A percentile compares a stretch with the other conserved stretches of the same genome.
phyloP scores from a whole-genome alignment of 2,888 invertebrate species.

The Drosophila melanocephala region DNA sequence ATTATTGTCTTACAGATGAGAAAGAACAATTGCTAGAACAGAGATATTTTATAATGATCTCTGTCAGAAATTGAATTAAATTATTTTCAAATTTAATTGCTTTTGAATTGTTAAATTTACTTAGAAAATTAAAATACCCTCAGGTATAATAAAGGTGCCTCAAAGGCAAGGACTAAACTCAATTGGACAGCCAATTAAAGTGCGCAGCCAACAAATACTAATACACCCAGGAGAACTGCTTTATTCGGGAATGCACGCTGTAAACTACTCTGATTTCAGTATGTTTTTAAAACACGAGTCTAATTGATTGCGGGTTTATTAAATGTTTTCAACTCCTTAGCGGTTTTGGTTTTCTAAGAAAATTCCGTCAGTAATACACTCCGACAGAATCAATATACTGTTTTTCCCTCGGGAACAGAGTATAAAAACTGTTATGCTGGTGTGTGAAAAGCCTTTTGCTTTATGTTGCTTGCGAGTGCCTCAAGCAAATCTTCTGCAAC shows the following conservation, averaged over 20 bases:
- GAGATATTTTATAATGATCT: not conserved
- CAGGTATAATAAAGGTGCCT: not conserved
- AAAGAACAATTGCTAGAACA: not conserved
- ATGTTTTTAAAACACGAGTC: no score
- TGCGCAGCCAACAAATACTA: constrained; percentile 29
- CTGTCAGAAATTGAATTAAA: not conserved
- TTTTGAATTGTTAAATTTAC: not conserved
- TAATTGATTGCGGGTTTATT: no score
- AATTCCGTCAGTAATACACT: not conserved
- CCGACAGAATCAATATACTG: not conserved
- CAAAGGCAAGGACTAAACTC: constrained; percentile 14
- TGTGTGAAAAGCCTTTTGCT: constrained; percentile 28
- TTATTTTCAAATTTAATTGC: not conserved
- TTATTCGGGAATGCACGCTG: not conserved
- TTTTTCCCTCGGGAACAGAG: not conserved
- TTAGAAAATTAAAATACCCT: not conserved
- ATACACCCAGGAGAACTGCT: not conserved
- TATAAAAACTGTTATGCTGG: constrained; percentile 10
- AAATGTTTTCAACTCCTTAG: not conserved
- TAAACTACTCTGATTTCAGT: not conserved
- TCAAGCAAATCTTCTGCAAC: constrained; percentile 27
- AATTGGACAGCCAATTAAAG: constrained; percentile 61
- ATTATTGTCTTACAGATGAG: not conserved
- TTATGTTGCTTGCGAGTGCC: constrained; percentile 44
- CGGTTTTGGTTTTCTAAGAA: fast-evolving